A percentile compares a stretch with the other conserved stretches of the same genome.
Evolutionary conservation across 1,140 invertebrate genomes (phyloP).

Genomic region (Zaprionus camerounensis): DNA sequence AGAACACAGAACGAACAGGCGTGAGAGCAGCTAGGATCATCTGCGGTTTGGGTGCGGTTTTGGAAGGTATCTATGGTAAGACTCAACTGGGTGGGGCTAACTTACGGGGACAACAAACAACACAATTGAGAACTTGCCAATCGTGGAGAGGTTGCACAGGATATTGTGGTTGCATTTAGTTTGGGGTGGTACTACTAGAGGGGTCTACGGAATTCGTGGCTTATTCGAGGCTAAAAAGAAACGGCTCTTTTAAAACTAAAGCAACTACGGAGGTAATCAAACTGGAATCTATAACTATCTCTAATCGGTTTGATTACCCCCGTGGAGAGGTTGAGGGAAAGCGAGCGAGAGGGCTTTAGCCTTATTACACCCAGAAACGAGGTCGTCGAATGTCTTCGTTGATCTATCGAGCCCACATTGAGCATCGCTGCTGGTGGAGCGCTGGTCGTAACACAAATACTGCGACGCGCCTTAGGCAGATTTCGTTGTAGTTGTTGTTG

Average conservation of each 20-base stretch:
- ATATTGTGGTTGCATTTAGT: constrained; percentile 41
- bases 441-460: constrained; percentile 78
- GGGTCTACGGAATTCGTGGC: constrained; percentile 59
- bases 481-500: constrained; percentile 50
- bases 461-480: constrained; percentile 67
- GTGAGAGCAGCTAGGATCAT: constrained; percentile 19
- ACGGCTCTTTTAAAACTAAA: constrained; percentile 55
- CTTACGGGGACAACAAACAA: constrained; percentile 44
- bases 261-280: constrained; percentile 56
- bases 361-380: constrained; percentile 83
- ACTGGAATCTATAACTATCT: constrained; percentile 6
- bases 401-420: constrained; percentile 56
- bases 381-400: constrained; percentile 78
- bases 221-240: constrained; percentile 68
- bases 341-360: constrained; percentile 34
- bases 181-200: constrained; percentile 49
- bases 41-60: neutral
- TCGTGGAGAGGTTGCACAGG: constrained; percentile 59
- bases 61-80: constrained; percentile 16
- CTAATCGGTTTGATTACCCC: constrained; percentile 47
- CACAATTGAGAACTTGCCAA: constrained; percentile 81
- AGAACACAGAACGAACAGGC: constrained; percentile 33
- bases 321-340: too few species aligned
- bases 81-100: constrained; percentile 16
- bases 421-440: constrained; percentile 66